A percentile compares a stretch with the other conserved stretches of the same genome.
phyloP scores from a whole-genome alignment of 2,888 invertebrate species.

The Athalia rosae region DNA sequence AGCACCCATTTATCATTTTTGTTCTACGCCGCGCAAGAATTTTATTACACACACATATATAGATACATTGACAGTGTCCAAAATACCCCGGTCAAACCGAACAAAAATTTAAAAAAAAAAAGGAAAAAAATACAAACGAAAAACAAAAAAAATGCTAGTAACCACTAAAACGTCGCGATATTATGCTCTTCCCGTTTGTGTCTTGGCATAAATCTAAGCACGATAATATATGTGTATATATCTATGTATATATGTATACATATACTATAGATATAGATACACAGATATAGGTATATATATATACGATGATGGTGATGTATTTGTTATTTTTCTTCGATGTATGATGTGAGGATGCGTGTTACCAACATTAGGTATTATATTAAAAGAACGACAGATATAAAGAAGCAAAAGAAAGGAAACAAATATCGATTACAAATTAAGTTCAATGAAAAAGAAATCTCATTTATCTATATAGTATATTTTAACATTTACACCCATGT shows the following conservation, averaged over 20 bases:
- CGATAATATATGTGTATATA: conserved; percentile 49
- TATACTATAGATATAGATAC: conserved; percentile 35
- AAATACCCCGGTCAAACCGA: not conserved
- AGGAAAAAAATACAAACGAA: conserved; percentile 5
- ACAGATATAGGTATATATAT: conserved; percentile 30
- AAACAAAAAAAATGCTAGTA: conserved; percentile 25
- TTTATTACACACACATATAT: not conserved
- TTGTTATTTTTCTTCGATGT: conserved; percentile 60
- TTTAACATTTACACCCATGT: conserved; percentile 29
- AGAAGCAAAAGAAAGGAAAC: not conserved
- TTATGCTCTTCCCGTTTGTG: conserved; percentile 65
- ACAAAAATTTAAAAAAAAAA: not conserved
- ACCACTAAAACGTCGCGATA: conserved; percentile 56
- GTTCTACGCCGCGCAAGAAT: not conserved
- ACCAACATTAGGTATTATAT: conserved; percentile 48
- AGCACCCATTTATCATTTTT: conserved; percentile 38
- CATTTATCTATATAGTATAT: conserved; percentile 32
- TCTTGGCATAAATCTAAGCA: conserved; percentile 61
- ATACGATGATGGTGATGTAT: conserved; percentile 48
- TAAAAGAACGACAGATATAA: not conserved
- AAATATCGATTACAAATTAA: conserved; percentile 24
- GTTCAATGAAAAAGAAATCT: conserved; percentile 39
- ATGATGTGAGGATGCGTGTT: conserved; percentile 54
- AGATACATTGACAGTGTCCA: conserved; percentile 34
- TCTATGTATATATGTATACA: conserved; percentile 36